These are phyloP conservation scores for Rousettus leschenaultii DNA, from an alignment of 2,113 vertebrate genomes.

Conservation along the genomic window DNA sequence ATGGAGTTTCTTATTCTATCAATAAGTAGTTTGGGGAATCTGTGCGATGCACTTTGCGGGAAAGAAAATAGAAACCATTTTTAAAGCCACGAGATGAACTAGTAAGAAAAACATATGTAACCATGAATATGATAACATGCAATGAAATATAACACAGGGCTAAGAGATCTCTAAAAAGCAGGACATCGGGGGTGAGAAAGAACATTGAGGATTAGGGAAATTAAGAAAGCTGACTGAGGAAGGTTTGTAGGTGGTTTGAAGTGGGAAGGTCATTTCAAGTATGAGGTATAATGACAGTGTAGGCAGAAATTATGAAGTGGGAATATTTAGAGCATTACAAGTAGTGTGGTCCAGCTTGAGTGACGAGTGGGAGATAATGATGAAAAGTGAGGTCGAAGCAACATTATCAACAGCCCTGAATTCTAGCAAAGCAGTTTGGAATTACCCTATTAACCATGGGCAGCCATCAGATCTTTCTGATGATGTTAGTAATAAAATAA, in stretches of 20 bases:
- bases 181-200: neutral
- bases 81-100: neutral
- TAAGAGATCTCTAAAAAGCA: neutral
- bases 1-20: neutral
- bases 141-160: neutral
- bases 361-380: neutral
- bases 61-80: neutral
- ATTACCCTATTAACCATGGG: neutral
- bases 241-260: neutral
- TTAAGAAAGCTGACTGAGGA: neutral
- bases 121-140: neutral
- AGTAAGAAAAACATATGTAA: neutral
- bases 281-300: neutral
- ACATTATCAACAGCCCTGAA: neutral
- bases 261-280: neutral
- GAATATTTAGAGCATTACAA: neutral
- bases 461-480: neutral
- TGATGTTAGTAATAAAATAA: neutral
- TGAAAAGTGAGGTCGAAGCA: neutral
- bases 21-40: neutral
- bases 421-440: neutral
- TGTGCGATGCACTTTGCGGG: fast-evolving
- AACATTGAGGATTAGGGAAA: neutral
- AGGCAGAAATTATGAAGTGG: neutral
- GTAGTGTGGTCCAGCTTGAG: neutral